phyloP scores from a whole-genome alignment of 2,113 vertebrate genomes.

The Pholis gunnellus region DNA sequence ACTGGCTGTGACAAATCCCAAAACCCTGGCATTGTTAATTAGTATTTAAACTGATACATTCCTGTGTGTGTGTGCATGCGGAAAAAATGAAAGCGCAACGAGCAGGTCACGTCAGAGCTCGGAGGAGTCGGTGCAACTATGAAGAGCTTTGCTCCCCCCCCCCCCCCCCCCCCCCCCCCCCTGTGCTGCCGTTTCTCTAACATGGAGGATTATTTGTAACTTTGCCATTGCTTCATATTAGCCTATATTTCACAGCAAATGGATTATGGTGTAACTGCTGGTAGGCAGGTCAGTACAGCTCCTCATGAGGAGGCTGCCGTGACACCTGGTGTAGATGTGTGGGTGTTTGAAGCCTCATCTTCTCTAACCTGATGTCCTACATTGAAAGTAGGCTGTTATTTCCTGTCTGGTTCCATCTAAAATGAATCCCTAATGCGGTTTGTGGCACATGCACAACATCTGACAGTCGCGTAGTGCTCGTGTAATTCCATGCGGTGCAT shows the following conservation, averaged over 20 bases:
- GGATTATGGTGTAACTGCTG: slow-evolving; percentile 58
- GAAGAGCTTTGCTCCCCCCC: slow-evolving; percentile 10
- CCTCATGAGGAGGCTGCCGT: slow-evolving; percentile 67
- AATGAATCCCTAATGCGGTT: slow-evolving; percentile 58
- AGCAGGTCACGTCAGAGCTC: slow-evolving; percentile 26
- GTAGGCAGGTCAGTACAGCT: slow-evolving; percentile 68
- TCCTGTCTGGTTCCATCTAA: slow-evolving; percentile 49
- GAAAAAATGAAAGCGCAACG: slow-evolving; percentile 5
- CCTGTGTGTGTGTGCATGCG: background rate
- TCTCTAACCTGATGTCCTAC: slow-evolving; percentile 65
- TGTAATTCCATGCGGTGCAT: slow-evolving; percentile 12
- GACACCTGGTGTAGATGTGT: slow-evolving; percentile 68
- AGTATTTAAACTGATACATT: slow-evolving; percentile 46
- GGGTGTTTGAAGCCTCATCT: slow-evolving; percentile 60
- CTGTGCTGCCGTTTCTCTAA: slow-evolving; percentile 23
- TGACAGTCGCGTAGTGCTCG: slow-evolving; percentile 3
- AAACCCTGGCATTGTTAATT: slow-evolving; percentile 50
- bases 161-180: background rate
- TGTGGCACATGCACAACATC: slow-evolving; percentile 36
- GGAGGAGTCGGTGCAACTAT: background rate
- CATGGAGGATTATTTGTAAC: slow-evolving; percentile 55
- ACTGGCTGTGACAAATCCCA: slow-evolving; percentile 45
- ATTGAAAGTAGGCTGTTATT: slow-evolving; percentile 69
- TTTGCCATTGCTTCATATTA: slow-evolving; percentile 51
- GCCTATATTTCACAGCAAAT: slow-evolving; percentile 53